Conservation (phyloP, 2,797 vertebrate species). For the Geotrypetes seraphini region DNA sequence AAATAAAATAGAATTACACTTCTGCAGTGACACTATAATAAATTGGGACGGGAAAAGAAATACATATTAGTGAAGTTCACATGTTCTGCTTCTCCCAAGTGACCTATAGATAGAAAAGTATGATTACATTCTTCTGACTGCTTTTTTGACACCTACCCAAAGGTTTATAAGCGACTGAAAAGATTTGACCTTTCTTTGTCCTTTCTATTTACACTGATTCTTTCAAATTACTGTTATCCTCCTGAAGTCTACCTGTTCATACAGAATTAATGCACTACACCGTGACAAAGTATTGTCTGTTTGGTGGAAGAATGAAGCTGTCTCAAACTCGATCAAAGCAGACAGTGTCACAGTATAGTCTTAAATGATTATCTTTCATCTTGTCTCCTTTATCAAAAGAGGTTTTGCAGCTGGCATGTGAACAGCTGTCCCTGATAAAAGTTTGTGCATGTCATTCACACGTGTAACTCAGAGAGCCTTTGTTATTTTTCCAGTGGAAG, state of each 20-base stretch:
- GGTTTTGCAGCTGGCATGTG: constrained; percentile 3
- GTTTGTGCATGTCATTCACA: constrained; percentile 3
- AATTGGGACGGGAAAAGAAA: constrained; percentile 31
- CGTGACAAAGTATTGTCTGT: constrained; percentile 65
- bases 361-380: constrained; percentile 37
- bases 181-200: constrained; percentile 49
- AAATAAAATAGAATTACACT: constrained; percentile 42
- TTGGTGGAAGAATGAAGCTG: constrained; percentile 56
- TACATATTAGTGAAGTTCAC: constrained; percentile 34
- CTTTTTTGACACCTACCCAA: constrained; percentile 43
- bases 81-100: constrained; percentile 33
- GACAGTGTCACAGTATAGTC: constrained; percentile 44
- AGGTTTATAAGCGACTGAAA: constrained; percentile 49
- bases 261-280: constrained; percentile 60
- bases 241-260: constrained; percentile 48
- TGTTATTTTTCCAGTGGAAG: too few species aligned
- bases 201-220: constrained; percentile 33
- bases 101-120: constrained; percentile 51
- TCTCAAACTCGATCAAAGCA: constrained; percentile 61
- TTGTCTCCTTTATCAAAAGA: constrained; percentile 35
- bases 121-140: constrained; percentile 52
- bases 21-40: constrained; percentile 30
- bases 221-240: constrained; percentile 56
- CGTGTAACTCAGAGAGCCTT: too few species aligned
- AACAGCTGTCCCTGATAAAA: constrained; percentile 19